These are phyloP conservation scores for Cydia splendana DNA, from an alignment of 1,140 invertebrate species.

Conservation along the genomic window DNA sequence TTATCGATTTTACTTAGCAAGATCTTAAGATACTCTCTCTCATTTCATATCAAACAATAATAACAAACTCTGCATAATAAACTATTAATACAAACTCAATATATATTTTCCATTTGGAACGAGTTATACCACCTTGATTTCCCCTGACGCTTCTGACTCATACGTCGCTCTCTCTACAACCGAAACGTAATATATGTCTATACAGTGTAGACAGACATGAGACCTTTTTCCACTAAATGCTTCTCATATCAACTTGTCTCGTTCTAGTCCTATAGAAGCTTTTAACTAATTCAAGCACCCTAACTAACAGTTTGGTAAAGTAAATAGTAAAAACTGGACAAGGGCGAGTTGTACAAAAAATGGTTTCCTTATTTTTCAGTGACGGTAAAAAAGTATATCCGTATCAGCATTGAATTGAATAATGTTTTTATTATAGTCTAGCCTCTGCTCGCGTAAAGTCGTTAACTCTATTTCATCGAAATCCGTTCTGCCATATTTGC, in stretches of 20 bases:
- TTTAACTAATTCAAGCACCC: conserved; percentile 6
- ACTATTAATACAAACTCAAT: neutral
- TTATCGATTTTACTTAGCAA: no score
- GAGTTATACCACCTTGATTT: conserved; percentile 4
- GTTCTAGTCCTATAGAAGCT: neutral
- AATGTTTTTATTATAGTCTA: neutral
- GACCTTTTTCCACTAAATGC: neutral
- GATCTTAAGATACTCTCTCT: no score
- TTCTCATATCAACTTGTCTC: neutral
- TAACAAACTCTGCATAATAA: no score
- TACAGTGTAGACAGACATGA: neutral
- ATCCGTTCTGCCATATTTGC: no score
- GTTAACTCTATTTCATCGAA: no score
- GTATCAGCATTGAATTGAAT: no score
- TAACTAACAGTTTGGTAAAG: neutral
- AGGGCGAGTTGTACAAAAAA: neutral
- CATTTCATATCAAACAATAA: no score
- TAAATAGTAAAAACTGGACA: neutral
- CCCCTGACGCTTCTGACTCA: neutral
- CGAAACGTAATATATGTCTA: neutral
- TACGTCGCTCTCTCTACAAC: neutral
- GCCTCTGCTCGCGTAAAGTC: neutral
- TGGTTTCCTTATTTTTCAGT: neutral
- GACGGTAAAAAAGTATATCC: no score
- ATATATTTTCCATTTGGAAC: conserved; percentile 4